These are phyloP conservation scores for Phaedon cochleariae DNA, from an alignment of 2,888 invertebrate species.

Conservation along the genomic window DNA sequence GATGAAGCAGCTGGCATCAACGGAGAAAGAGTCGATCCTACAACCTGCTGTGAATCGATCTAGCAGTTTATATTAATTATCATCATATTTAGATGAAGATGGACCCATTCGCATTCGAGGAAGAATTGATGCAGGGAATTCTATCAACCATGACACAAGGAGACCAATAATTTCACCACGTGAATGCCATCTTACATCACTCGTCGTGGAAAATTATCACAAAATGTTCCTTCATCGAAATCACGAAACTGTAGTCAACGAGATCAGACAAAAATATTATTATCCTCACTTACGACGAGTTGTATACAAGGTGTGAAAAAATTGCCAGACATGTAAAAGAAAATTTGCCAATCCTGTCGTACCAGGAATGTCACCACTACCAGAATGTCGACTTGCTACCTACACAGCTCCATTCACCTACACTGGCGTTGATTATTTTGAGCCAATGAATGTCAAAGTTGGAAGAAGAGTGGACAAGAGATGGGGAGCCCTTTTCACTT, in stretches of 20 bases:
- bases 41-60: background rate
- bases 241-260: conserved; percentile 19
- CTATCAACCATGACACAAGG: background rate
- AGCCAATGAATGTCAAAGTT: conserved; percentile 24
- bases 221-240: background rate
- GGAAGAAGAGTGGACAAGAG: conserved; percentile 30
- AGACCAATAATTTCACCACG: conserved; percentile 14
- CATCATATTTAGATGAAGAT: conserved; percentile 13
- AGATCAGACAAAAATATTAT: conserved; percentile 19
- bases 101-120: conserved; percentile 7
- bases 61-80: conserved; percentile 10
- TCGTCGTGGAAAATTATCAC: background rate
- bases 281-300: conserved; percentile 17
- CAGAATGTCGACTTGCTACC: conserved; percentile 18
- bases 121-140: conserved; percentile 7
- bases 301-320: conserved; percentile 7
- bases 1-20: background rate
- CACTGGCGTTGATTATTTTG: conserved; percentile 30
- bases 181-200: background rate
- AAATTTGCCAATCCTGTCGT: conserved; percentile 2
- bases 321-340: too few relatives aligned
- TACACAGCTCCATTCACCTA: conserved; percentile 18
- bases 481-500: conserved; percentile 23
- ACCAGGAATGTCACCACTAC: conserved; percentile 25
- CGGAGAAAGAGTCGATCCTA: background rate